phyloP scores from a whole-genome alignment of 2,113 vertebrate genomes.

The Burhinus bistriatus region DNA sequence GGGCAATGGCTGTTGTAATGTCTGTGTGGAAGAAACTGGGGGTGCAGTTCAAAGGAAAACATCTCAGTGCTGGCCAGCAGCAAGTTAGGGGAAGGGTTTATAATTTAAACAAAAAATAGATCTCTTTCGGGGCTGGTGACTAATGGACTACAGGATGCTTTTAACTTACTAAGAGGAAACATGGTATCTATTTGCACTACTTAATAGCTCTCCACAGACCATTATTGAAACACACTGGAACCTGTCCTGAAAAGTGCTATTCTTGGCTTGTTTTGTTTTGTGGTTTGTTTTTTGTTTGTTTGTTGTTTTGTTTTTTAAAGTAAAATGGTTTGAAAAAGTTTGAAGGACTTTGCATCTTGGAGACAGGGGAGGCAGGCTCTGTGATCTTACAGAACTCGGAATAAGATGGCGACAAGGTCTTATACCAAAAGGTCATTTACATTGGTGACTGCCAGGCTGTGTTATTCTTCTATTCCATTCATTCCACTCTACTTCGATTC shows the following conservation, averaged over 20 bases:
- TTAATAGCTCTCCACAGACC: not conserved
- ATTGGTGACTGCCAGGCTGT: conserved; percentile 17
- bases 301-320: not conserved
- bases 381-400: not conserved
- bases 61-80: conserved; percentile 11
- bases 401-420: not conserved
- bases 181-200: not conserved
- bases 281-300: not conserved
- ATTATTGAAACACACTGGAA: not conserved
- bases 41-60: not conserved
- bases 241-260: not conserved
- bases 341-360: not conserved
- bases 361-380: not conserved
- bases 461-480: not conserved
- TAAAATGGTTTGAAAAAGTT: not conserved
- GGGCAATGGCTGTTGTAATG: not conserved
- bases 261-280: not conserved
- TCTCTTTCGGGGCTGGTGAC: not conserved
- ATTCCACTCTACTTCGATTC: not conserved
- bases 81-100: not conserved
- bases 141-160: not conserved
- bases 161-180: not conserved
- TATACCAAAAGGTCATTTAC: not conserved
- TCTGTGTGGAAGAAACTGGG: not conserved
- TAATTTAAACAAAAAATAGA: conserved; percentile 20